Evolutionary conservation across 1,140 invertebrate species (phyloP).

Genomic region (Leptinotarsa undecemlineata): DNA sequence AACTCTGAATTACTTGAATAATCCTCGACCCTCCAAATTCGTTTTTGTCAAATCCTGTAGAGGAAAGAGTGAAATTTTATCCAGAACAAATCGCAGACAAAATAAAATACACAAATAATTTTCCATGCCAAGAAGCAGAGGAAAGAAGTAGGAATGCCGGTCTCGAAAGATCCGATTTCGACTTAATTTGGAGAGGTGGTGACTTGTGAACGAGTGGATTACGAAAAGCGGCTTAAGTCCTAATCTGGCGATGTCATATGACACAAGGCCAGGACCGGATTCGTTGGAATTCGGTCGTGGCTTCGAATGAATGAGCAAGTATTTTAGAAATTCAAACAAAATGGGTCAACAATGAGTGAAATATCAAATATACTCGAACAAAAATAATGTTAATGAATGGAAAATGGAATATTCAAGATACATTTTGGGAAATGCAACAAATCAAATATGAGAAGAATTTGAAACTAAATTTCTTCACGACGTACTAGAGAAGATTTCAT

Average conservation of each 20-base stretch:
- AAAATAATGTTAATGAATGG: no score
- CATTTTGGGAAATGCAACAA: no score
- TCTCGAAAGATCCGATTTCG: constrained; percentile 37
- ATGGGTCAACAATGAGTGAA: no score
- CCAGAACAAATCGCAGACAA: not conserved
- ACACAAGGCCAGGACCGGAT: not conserved
- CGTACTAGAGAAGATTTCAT: no score
- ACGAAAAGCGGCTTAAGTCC: constrained; percentile 38
- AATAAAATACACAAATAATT: constrained; percentile 9
- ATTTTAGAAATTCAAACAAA: no score
- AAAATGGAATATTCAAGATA: no score
- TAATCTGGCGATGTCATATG: not conserved
- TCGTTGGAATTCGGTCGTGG: not conserved
- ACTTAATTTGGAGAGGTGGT: constrained; percentile 42
- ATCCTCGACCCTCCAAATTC: not conserved
- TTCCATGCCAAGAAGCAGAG: not conserved
- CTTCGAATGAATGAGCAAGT: no score
- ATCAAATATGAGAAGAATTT: no score
- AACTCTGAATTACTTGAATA: not conserved
- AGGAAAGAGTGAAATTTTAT: constrained; percentile 3
- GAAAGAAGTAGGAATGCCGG: constrained; percentile 1
- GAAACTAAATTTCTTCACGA: no score
- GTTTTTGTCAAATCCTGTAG: not conserved
- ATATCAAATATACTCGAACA: no score
- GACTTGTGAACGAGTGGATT: constrained; percentile 43